Evolutionary conservation across 2,888 invertebrate species (phyloP).

Genomic region (Beris morrisii): DNA sequence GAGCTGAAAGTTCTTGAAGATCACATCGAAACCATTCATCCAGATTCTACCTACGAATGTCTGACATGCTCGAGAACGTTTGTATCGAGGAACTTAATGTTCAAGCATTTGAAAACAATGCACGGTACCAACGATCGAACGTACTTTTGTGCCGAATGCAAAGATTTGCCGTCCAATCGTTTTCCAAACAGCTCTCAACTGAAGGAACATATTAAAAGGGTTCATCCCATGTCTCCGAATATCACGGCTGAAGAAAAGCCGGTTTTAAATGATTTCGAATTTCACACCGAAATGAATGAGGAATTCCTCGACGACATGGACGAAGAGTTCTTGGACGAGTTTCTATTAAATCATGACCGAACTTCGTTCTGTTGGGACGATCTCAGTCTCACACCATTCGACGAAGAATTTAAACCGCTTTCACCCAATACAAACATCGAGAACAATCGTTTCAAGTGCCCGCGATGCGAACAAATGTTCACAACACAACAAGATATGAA

Average conservation of each 20-base stretch:
- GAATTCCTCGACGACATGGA: slow-evolving; percentile 41
- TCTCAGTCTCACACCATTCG: slow-evolving; percentile 41
- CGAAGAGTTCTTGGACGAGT: slow-evolving; percentile 45
- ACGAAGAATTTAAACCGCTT: slow-evolving; percentile 40
- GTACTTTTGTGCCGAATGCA: slow-evolving; percentile 40
- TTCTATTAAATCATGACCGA: slow-evolving; percentile 42
- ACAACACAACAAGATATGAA: slow-evolving; percentile 39
- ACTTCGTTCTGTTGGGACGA: slow-evolving; percentile 45
- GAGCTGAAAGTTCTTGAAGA: slow-evolving; percentile 32
- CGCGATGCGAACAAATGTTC: slow-evolving; percentile 42
- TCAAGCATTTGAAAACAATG: slow-evolving; percentile 39
- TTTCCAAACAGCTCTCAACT: background rate
- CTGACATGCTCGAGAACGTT: slow-evolving; percentile 36
- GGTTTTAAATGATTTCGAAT: slow-evolving; percentile 9
- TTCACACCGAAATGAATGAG: slow-evolving; percentile 29
- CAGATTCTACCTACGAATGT: slow-evolving; percentile 39
- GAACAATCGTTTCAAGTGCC: slow-evolving; percentile 41
- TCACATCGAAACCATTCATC: slow-evolving; percentile 39
- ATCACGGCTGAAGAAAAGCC: background rate
- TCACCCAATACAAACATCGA: slow-evolving; percentile 1
- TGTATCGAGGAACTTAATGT: slow-evolving; percentile 39
- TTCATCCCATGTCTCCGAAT: slow-evolving; percentile 1
- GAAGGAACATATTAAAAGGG: slow-evolving; percentile 11
- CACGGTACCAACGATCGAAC: slow-evolving; percentile 38
- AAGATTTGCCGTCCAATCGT: background rate